Percentiles rank a stretch among this genome's conserved stretches.
These are phyloP conservation scores for Clarias fuscus DNA, from an alignment of 2,797 vertebrate species.

Conservation along the genomic window DNA sequence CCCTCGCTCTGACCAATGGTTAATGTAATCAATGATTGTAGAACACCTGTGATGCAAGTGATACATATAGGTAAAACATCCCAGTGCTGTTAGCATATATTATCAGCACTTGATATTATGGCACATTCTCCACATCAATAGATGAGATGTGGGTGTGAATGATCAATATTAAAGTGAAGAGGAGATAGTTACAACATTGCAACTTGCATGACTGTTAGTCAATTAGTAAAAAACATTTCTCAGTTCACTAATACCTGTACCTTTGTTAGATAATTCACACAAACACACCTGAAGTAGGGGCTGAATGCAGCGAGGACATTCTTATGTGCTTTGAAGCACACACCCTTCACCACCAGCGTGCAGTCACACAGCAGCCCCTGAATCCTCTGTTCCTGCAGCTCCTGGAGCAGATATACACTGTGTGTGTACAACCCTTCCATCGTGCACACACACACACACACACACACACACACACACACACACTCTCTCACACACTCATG, in stretches of 20 bases:
- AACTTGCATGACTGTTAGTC: not conserved
- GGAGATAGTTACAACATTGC: not conserved
- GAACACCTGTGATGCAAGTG: no score
- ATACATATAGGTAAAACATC: no score
- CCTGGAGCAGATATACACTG: conserved; percentile 95
- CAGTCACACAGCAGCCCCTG: conserved; percentile 97
- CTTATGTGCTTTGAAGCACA: conserved; percentile 98
- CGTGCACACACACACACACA: conserved; percentile 51
- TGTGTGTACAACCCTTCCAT: conserved; percentile 90
- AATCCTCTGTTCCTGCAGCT: conserved; percentile 95
- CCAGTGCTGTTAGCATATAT: no score
- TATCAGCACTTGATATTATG: no score
- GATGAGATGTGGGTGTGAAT: not conserved
- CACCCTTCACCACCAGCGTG: conserved; percentile 94
- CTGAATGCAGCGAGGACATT: conserved; percentile 98
- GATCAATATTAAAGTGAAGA: not conserved
- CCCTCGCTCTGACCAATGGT: no score
- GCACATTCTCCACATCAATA: no score
- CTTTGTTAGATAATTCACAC: not conserved
- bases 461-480: conserved; percentile 50
- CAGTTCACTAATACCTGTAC: not conserved
- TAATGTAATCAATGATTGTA: no score
- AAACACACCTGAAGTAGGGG: conserved; percentile 86
- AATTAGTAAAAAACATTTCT: not conserved
- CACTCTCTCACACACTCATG: not conserved